Evolutionary conservation across 2,888 invertebrate genomes (phyloP).

Genomic region (Exocentrus adspersus): DNA sequence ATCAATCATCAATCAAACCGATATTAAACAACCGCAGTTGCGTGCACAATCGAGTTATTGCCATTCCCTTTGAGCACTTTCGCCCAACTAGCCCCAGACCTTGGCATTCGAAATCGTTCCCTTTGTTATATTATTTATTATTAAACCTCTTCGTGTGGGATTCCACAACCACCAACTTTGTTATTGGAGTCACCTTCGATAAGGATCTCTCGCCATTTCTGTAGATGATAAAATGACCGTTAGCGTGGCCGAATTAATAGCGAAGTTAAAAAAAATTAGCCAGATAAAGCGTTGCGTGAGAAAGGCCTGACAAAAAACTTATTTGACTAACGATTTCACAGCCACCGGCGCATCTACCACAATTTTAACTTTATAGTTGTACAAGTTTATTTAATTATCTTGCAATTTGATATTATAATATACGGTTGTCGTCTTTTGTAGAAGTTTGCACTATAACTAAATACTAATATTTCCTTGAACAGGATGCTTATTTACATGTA

Average conservation of each 20-base stretch:
- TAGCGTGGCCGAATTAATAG: neutral
- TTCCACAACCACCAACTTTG: neutral
- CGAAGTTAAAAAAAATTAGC: neutral
- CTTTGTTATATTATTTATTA: slow-evolving; percentile 3
- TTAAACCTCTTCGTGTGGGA: neutral
- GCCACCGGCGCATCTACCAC: too few relatives aligned
- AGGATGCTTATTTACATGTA: too few relatives aligned
- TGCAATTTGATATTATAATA: too few relatives aligned
- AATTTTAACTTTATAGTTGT: too few relatives aligned
- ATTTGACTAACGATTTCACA: too few relatives aligned
- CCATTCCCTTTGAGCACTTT: neutral
- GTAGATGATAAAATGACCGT: neutral
- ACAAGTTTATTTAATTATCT: too few relatives aligned
- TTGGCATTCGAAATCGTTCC: slow-evolving; percentile 11
- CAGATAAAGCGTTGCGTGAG: slow-evolving; percentile 2
- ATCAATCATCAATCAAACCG: neutral
- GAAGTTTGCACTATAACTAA: neutral
- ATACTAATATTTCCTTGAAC: too few relatives aligned
- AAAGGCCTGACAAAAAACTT: too few relatives aligned
- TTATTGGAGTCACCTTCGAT: slow-evolving; percentile 8
- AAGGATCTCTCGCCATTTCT: too few relatives aligned
- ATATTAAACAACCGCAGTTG: neutral
- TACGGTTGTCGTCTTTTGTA: neutral
- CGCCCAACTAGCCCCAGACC: neutral
- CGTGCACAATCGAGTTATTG: neutral